Percentiles rank a stretch among this genome's conserved stretches.
phyloP scores from a whole-genome alignment of 64 coral and sea anemone species.

The Acropora tenuis region DNA sequence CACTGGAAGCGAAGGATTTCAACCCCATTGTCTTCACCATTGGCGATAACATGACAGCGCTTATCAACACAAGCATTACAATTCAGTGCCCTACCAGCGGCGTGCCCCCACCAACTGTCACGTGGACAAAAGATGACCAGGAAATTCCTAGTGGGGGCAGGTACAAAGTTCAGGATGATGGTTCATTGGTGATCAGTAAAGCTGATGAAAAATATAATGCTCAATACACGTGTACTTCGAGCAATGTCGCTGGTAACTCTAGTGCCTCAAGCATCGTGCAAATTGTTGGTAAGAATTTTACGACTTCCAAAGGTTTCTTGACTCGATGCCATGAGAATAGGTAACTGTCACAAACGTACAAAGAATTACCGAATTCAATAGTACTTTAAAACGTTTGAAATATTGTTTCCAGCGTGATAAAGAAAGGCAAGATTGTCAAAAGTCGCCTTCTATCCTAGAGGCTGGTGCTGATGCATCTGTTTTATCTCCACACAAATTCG shows the following conservation, averaged over 20 bases:
- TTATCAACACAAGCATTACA: constrained; percentile 67
- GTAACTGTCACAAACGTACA: too few species aligned
- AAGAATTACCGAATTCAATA: too few species aligned
- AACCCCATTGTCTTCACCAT: constrained; percentile 31
- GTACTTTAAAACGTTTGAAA: too few species aligned
- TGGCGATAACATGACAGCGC: constrained; percentile 78
- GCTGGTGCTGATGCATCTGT: too few species aligned
- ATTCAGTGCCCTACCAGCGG: constrained; percentile 63
- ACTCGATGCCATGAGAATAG: too few species aligned
- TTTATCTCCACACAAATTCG: too few species aligned
- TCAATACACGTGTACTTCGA: constrained; percentile 45
- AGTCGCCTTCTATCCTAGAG: too few species aligned
- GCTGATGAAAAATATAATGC: neutral
- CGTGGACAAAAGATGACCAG: constrained; percentile 75
- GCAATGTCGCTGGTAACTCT: constrained; percentile 30
- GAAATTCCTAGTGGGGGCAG: constrained; percentile 15
- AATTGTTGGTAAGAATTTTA: constrained; percentile 45
- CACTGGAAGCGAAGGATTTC: constrained; percentile 26
- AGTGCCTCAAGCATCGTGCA: constrained; percentile 29
- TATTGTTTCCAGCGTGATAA: too few species aligned
- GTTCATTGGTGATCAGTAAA: constrained; percentile 11
- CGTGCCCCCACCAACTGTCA: constrained; percentile 69
- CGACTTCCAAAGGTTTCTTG: too few species aligned
- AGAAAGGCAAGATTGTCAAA: too few species aligned
- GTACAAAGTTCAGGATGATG: constrained; percentile 47